These are phyloP conservation scores for Apamea crenata DNA, from an alignment of 2,888 invertebrate species.

Conservation along the genomic window DNA sequence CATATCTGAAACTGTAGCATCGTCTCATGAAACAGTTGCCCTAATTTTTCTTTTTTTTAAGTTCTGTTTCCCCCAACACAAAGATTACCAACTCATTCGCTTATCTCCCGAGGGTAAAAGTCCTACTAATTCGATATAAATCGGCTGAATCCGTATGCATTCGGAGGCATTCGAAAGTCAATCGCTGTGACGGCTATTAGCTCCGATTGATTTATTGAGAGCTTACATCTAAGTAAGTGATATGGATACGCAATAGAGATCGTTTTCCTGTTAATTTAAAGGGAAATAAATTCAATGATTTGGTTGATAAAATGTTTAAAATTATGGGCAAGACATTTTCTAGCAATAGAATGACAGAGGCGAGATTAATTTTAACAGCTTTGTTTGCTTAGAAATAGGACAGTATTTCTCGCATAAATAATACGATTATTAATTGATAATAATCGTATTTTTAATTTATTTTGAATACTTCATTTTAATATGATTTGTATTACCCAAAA, in stretches of 20 bases:
- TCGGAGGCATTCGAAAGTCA: slow-evolving; percentile 42
- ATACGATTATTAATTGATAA: background rate
- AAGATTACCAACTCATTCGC: slow-evolving; percentile 6
- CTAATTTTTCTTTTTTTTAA: background rate
- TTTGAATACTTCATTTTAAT: background rate
- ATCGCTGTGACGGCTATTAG: slow-evolving; percentile 51
- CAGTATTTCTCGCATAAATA: too few relatives aligned
- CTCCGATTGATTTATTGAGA: slow-evolving; percentile 31
- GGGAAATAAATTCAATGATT: background rate
- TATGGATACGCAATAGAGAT: background rate
- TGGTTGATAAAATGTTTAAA: background rate
- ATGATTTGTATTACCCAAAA: too few relatives aligned
- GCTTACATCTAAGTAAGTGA: slow-evolving; percentile 23
- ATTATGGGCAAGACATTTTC: background rate
- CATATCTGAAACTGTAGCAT: background rate
- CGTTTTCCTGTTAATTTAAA: background rate
- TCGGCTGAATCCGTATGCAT: slow-evolving; percentile 45
- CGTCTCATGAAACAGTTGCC: background rate
- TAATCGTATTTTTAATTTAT: background rate
- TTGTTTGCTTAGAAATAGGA: background rate
- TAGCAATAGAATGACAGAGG: background rate
- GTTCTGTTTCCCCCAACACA: background rate
- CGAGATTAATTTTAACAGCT: background rate
- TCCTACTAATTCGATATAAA: slow-evolving; percentile 2
- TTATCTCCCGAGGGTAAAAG: slow-evolving; percentile 24